phyloP scores from a whole-genome alignment of 2,113 vertebrate species.

The Corythaixoides concolor region DNA sequence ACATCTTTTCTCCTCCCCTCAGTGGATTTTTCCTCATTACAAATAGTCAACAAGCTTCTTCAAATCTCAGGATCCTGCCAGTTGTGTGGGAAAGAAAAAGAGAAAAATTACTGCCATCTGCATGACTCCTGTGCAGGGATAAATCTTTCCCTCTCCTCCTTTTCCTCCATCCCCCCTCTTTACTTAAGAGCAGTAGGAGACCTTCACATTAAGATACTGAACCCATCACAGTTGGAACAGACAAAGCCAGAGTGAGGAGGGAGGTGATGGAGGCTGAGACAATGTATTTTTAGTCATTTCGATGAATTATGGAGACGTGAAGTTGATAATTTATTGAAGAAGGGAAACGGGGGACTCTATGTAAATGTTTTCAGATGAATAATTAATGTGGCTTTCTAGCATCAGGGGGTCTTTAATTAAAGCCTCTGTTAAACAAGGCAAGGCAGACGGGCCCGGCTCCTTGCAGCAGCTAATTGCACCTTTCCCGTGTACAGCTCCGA shows the following conservation, averaged over 20 bases:
- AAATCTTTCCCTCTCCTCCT: conserved; percentile 15
- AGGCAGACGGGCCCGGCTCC: conserved; percentile 60
- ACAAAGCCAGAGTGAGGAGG: conserved; percentile 65
- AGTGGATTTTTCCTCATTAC: neutral
- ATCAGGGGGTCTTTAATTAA: conserved; percentile 82
- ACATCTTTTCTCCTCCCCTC: neutral
- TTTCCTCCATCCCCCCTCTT: neutral
- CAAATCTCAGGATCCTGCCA: conserved; percentile 32
- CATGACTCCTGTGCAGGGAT: conserved; percentile 24
- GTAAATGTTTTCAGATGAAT: conserved; percentile 85
- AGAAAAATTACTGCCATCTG: conserved; percentile 26
- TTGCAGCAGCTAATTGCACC: conserved; percentile 73
- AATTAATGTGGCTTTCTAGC: conserved; percentile 81
- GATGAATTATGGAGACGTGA: conserved; percentile 81
- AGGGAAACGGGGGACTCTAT: conserved; percentile 75
- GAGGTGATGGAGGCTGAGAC: conserved; percentile 62
- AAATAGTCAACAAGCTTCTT: neutral
- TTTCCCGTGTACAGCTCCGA: conserved; percentile 54
- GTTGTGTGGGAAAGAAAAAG: conserved; percentile 28
- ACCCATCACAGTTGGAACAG: conserved; percentile 51
- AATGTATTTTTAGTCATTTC: conserved; percentile 82
- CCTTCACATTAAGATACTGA: conserved; percentile 66
- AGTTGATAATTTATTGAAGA: conserved; percentile 84
- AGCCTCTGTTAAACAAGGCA: conserved; percentile 78
- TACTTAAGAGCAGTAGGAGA: conserved; percentile 60